phyloP scores from a whole-genome alignment of 2,888 invertebrate genomes.

The Thymelicus sylvestris region DNA sequence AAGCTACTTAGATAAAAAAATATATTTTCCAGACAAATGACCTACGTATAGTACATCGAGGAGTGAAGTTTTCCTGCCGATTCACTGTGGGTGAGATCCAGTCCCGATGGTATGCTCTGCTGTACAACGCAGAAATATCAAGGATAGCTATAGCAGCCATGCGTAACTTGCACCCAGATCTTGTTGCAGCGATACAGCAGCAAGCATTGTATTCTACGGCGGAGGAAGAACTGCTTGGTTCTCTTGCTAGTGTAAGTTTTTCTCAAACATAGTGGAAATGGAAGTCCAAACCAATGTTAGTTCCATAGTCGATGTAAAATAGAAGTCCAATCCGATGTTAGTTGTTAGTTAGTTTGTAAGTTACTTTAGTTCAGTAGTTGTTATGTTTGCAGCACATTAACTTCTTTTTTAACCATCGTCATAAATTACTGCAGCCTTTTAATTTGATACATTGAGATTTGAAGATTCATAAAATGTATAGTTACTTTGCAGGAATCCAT shows the following conservation, averaged over 20 bases:
- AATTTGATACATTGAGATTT: no score
- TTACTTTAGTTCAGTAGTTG: no score
- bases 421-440: no score
- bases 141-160: conserved; percentile 96
- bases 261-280: no score
- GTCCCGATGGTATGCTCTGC: conserved; percentile 97
- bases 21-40: conserved; percentile 87
- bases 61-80: conserved; percentile 97
- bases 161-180: conserved; percentile 96
- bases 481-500: no score
- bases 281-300: no score
- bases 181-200: conserved; percentile 93
- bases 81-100: conserved; percentile 97
- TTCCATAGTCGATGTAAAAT: no score
- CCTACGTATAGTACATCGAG: conserved; percentile 92
- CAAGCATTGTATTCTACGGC: conserved; percentile 94
- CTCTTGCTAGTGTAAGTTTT: conserved; percentile 87
- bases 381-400: no score
- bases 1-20: not conserved
- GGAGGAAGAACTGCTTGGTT: conserved; percentile 94
- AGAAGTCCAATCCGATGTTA: no score
- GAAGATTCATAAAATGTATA: no score
- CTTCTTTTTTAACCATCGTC: no score
- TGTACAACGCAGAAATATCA: conserved; percentile 98
- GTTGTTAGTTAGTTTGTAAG: no score